A percentile compares a stretch with the other conserved stretches of the same genome.
Evolutionary conservation across 2,888 invertebrate species (phyloP).

Genomic region (Cantharis lateralis): DNA sequence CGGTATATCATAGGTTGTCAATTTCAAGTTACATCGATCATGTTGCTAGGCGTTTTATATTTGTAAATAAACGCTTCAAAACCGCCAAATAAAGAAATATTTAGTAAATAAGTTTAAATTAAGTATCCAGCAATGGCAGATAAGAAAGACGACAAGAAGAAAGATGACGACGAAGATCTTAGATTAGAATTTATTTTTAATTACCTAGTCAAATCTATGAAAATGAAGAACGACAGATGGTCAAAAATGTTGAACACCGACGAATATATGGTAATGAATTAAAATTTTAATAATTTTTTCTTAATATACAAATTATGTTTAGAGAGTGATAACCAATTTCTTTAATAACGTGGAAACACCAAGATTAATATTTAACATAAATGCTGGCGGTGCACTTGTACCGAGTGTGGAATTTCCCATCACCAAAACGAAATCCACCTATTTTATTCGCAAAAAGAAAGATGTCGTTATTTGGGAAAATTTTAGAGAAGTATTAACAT

Average conservation of each 20-base stretch:
- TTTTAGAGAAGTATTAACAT: slow-evolving; percentile 59
- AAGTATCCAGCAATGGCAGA: slow-evolving; percentile 33
- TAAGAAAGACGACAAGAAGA: slow-evolving; percentile 47
- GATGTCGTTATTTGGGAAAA: slow-evolving; percentile 68
- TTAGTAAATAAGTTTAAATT: not conserved
- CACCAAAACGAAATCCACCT: slow-evolving; percentile 70
- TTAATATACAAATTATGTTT: slow-evolving; percentile 32
- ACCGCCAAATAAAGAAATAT: slow-evolving; percentile 14
- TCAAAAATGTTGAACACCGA: slow-evolving; percentile 75
- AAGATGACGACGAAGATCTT: slow-evolving; percentile 64
- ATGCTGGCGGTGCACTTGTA: slow-evolving; percentile 66
- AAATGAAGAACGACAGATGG: slow-evolving; percentile 88
- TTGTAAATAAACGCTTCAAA: slow-evolving; percentile 38
- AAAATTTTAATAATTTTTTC: not conserved
- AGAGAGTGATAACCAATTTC: slow-evolving; percentile 63
- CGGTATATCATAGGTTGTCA: slow-evolving; percentile 17
- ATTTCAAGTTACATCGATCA: slow-evolving; percentile 35
- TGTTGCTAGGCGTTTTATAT: slow-evolving; percentile 43
- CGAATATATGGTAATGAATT: slow-evolving; percentile 63
- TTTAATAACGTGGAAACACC: slow-evolving; percentile 56
- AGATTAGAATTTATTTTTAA: slow-evolving; percentile 80
- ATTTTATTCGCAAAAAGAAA: slow-evolving; percentile 73
- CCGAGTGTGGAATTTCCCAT: slow-evolving; percentile 68
- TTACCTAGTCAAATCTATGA: slow-evolving; percentile 73
- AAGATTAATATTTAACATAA: slow-evolving; percentile 66